Percentiles rank a stretch among this genome's conserved stretches.
Conservation (phyloP, 2,888 invertebrate species). For the Lydus trimaculatus region DNA sequence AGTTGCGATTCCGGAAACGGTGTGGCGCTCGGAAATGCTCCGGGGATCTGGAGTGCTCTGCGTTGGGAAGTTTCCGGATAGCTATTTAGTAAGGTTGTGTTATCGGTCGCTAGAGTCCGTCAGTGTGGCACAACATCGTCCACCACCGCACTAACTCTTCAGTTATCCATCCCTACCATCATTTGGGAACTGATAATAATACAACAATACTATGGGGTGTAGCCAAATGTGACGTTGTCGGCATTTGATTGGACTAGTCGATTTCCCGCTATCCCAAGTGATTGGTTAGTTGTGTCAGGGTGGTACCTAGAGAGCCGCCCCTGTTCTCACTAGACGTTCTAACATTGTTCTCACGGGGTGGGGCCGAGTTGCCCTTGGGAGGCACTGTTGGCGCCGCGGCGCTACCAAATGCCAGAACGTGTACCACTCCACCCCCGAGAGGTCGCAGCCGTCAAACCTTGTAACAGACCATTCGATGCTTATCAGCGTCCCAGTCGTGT, state of each 20-base stretch:
- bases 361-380: slow-evolving; percentile 65
- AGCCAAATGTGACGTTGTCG: slow-evolving; percentile 36
- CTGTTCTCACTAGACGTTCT: slow-evolving; percentile 46
- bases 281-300: slow-evolving; percentile 51
- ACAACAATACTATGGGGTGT: slow-evolving; percentile 48
- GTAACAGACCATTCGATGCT: slow-evolving; percentile 55
- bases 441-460: slow-evolving; percentile 52
- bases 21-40: slow-evolving; percentile 45
- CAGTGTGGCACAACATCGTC: slow-evolving; percentile 43
- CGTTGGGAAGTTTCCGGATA: slow-evolving; percentile 33
- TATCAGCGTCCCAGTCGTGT: slow-evolving; percentile 60
- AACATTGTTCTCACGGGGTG: slow-evolving; percentile 63
- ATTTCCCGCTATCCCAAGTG: slow-evolving; percentile 46
- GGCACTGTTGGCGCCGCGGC: slow-evolving; percentile 48
- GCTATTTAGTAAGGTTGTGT: slow-evolving; percentile 32
- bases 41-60: slow-evolving; percentile 39
- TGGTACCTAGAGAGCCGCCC: slow-evolving; percentile 44
- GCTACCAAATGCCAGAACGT: slow-evolving; percentile 37
- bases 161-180: slow-evolving; percentile 42
- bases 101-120: slow-evolving; percentile 56
- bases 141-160: slow-evolving; percentile 33
- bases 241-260: slow-evolving; percentile 43
- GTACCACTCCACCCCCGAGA: slow-evolving; percentile 55
- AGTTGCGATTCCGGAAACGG: slow-evolving; percentile 36
- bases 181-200: slow-evolving; percentile 41